A percentile compares a stretch with the other conserved stretches of the same genome.
phyloP scores from a whole-genome alignment of 2,113 vertebrate genomes.

The Carassius carassius region DNA sequence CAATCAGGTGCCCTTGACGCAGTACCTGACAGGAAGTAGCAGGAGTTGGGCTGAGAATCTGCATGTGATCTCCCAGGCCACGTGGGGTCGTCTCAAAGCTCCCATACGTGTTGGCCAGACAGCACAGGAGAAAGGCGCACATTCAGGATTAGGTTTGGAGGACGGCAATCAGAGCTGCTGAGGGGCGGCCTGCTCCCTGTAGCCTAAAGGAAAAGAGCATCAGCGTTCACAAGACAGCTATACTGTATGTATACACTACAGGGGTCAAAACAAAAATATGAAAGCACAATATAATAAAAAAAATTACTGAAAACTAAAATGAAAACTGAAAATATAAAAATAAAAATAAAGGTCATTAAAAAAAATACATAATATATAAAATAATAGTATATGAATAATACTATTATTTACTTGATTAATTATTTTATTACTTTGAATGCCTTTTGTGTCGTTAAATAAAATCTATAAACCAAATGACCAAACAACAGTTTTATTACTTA shows the following conservation, averaged over 20 bases:
- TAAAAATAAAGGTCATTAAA: too few species aligned
- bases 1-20: slow-evolving; percentile 7
- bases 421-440: too few species aligned
- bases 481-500: background rate
- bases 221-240: background rate
- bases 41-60: slow-evolving; percentile 28
- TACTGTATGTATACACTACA: background rate
- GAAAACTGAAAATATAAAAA: too few species aligned
- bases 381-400: too few species aligned
- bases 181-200: slow-evolving; percentile 86
- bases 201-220: slow-evolving; percentile 71
- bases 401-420: too few species aligned
- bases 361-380: too few species aligned
- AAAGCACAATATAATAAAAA: too few species aligned
- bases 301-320: too few species aligned
- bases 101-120: slow-evolving; percentile 11
- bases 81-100: slow-evolving; percentile 20
- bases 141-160: slow-evolving; percentile 9
- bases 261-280: too few species aligned
- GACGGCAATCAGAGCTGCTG: slow-evolving; percentile 84
- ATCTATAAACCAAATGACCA: background rate
- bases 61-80: slow-evolving; percentile 13
- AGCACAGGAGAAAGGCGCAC: slow-evolving; percentile 43
- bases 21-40: slow-evolving; percentile 15
- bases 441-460: background rate